A percentile compares a stretch with the other conserved stretches of the same genome.
phyloP scores from a whole-genome alignment of 1,140 invertebrate species.

The Mesaphorura yosii region DNA sequence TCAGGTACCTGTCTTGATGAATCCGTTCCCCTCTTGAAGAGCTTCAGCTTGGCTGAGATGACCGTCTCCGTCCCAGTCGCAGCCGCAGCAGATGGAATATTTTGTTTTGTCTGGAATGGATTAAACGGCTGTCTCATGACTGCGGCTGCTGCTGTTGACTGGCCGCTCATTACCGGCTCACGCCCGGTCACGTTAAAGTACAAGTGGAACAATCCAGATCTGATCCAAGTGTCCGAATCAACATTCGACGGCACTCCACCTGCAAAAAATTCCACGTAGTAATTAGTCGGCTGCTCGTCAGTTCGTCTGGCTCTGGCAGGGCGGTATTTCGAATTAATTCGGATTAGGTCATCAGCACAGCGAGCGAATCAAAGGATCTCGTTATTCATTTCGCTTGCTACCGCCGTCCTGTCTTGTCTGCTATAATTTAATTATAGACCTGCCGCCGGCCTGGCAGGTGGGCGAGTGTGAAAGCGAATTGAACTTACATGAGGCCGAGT shows the following conservation, averaged over 20 bases:
- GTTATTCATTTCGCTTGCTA: too few relatives aligned
- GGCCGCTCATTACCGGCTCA: neutral
- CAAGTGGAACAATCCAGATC: slow-evolving; percentile 18
- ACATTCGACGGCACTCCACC: slow-evolving; percentile 16
- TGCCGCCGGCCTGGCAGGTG: neutral
- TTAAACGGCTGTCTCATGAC: neutral
- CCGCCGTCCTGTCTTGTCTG: too few relatives aligned
- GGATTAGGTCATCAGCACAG: too few relatives aligned
- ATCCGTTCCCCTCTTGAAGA: slow-evolving; percentile 43
- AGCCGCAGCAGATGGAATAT: neutral
- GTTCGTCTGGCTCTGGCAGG: neutral
- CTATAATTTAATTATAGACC: too few relatives aligned
- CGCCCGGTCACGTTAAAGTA: slow-evolving; percentile 17
- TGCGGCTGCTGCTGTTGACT: neutral
- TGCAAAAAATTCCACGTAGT: neutral
- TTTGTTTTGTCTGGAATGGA: neutral
- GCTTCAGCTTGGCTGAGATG: slow-evolving; percentile 43
- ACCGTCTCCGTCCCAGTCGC: slow-evolving; percentile 33
- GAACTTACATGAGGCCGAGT: slow-evolving; percentile 18
- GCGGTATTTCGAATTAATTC: neutral
- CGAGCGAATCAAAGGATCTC: too few relatives aligned
- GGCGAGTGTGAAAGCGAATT: neutral
- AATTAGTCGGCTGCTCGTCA: neutral
- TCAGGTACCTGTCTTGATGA: too few relatives aligned
- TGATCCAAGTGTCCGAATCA: slow-evolving; percentile 19